These are phyloP conservation scores for Prorops nasuta DNA, from an alignment of 1,140 invertebrate species.

Conservation along the genomic window DNA sequence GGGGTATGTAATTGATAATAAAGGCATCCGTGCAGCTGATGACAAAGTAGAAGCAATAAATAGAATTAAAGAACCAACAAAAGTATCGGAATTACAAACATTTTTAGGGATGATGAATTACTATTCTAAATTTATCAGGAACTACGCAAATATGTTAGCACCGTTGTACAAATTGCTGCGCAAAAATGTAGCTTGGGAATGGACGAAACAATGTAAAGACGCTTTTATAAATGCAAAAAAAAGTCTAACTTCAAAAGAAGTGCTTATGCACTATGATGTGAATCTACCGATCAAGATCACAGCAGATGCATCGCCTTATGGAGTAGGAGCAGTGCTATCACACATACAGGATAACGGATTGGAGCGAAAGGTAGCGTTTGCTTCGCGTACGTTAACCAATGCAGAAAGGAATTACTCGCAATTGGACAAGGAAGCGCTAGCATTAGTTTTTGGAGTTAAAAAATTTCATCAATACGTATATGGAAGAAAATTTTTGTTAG, in stretches of 20 bases:
- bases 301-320: background rate
- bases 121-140: slow-evolving; percentile 29
- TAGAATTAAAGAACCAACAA: slow-evolving; percentile 13
- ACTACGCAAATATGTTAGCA: background rate
- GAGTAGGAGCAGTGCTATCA: background rate
- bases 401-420: slow-evolving; percentile 52
- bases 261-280: slow-evolving; percentile 9
- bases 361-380: slow-evolving; percentile 43
- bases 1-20: slow-evolving; percentile 25
- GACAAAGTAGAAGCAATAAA: slow-evolving; percentile 26
- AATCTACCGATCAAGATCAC: background rate
- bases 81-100: slow-evolving; percentile 30
- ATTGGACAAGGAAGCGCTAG: slow-evolving; percentile 53
- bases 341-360: background rate
- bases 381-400: slow-evolving; percentile 44
- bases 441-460: slow-evolving; percentile 50
- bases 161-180: background rate
- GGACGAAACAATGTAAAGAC: slow-evolving; percentile 5
- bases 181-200: background rate
- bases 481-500: slow-evolving; percentile 27
- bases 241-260: background rate
- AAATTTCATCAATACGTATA: slow-evolving; percentile 48
- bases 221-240: slow-evolving; percentile 3
- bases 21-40: slow-evolving; percentile 25
- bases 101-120: slow-evolving; percentile 37